Percentiles rank a stretch among this genome's conserved stretches.
Conservation (phyloP, 2,113 vertebrate species). For the Litocranius walleri region DNA sequence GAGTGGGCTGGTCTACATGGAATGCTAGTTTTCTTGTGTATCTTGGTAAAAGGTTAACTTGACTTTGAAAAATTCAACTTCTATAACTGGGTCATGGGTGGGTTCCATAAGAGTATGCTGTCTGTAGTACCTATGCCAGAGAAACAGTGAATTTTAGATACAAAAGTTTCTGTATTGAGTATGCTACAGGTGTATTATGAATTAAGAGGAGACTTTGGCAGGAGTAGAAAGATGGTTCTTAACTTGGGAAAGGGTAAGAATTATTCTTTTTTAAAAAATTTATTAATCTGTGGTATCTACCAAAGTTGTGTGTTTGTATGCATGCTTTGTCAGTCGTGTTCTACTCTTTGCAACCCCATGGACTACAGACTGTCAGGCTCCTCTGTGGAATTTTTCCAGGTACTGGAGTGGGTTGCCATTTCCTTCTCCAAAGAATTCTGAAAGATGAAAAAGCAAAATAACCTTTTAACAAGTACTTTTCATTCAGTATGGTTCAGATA, state of each 20-base stretch:
- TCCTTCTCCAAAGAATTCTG: not conserved
- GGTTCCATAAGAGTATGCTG: not conserved
- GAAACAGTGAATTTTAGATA: not conserved
- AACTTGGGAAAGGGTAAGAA: not conserved
- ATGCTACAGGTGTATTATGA: not conserved
- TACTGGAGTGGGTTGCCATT: not conserved
- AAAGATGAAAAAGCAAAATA: not conserved
- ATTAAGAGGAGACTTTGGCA: not conserved
- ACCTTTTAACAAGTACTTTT: not conserved
- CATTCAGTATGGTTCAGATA: not conserved
- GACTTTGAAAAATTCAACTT: not conserved
- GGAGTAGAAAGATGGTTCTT: not conserved
- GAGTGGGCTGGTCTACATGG: not conserved
- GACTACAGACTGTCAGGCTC: not conserved
- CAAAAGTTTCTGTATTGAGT: not conserved
- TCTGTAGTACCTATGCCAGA: not conserved
- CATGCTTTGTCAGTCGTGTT: not conserved
- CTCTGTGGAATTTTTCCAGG: not conserved
- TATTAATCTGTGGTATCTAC: not conserved
- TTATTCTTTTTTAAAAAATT: not conserved
- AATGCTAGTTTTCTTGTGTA: not conserved
- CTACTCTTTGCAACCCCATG: not conserved
- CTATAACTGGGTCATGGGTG: not conserved
- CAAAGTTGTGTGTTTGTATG: not conserved
- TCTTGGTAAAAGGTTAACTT: not conserved